phyloP scores from a whole-genome alignment of 2,113 vertebrate species.

The Ploceus nigricollis region DNA sequence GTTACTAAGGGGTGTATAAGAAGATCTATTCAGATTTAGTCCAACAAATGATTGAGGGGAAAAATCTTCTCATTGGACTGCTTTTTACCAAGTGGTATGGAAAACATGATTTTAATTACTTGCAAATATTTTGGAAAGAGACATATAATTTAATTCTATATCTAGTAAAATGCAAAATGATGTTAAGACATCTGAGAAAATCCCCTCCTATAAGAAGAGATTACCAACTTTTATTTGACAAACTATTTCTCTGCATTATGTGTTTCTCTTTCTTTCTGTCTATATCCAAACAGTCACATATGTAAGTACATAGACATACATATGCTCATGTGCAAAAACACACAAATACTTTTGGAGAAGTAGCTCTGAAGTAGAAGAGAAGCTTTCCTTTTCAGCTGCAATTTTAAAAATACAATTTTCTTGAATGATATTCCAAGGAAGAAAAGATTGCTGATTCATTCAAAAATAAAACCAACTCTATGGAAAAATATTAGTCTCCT shows the following conservation, averaged over 20 bases:
- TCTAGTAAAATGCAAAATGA: not conserved
- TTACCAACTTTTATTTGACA: not conserved
- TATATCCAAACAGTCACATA: not conserved
- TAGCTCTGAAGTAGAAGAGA: not conserved
- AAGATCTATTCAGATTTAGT: not conserved
- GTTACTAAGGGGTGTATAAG: not conserved
- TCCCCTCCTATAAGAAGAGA: not conserved
- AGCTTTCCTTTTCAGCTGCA: not conserved
- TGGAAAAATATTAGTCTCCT: slow-evolving; percentile 16
- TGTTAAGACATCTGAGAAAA: not conserved
- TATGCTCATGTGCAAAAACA: not conserved
- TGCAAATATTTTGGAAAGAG: not conserved
- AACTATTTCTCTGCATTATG: not conserved
- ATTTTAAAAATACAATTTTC: not conserved
- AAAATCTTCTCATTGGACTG: not conserved
- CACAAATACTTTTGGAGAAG: not conserved
- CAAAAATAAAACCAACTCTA: not conserved
- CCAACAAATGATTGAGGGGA: not conserved
- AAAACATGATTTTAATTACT: not conserved
- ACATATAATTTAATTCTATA: not conserved
- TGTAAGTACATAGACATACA: not conserved
- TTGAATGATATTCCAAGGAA: not conserved
- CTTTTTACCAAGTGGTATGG: not conserved
- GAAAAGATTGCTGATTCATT: not conserved
- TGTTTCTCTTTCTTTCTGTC: not conserved